Conservation (phyloP, 1,140 invertebrate genomes). For the Proales similis region DNA sequence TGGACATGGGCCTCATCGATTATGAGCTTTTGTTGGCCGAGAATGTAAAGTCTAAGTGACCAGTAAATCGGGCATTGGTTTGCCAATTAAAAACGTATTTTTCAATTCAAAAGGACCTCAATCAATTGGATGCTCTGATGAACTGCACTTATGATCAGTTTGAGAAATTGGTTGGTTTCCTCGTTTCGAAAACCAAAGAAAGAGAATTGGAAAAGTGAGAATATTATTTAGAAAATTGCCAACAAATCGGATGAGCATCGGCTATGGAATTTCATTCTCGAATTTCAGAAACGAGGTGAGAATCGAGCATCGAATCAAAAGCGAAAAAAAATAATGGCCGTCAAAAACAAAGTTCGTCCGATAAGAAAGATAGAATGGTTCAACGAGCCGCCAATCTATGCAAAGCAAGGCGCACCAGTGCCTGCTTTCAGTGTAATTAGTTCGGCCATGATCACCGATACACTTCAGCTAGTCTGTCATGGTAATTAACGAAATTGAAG, state of each 20-base stretch:
- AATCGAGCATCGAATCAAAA: neutral
- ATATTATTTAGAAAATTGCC: conserved; percentile 3
- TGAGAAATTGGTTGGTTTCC: conserved; percentile 11
- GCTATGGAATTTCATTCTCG: conserved; percentile 31
- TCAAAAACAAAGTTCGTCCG: neutral
- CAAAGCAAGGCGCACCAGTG: neutral
- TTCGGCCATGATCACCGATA: conserved; percentile 4
- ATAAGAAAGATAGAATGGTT: conserved; percentile 35
- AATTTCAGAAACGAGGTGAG: conserved; percentile 16
- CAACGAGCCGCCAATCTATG: conserved; percentile 28
- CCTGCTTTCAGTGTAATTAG: conserved; percentile 14
- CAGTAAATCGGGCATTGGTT: neutral
- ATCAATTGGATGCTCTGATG: conserved; percentile 21
- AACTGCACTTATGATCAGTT: conserved; percentile 33
- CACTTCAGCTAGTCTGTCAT: conserved; percentile 23
- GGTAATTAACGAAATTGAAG: neutral
- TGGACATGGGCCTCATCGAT: conserved; percentile 39
- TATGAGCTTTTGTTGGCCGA: conserved; percentile 37
- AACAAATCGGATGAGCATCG: conserved; percentile 7
- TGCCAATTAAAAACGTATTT: neutral
- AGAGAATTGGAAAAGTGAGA: neutral
- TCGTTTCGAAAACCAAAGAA: neutral
- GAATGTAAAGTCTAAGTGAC: conserved; percentile 19
- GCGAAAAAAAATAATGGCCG: neutral
- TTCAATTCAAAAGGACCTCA: conserved; percentile 15